phyloP scores from a whole-genome alignment of 2,113 vertebrate genomes.

The Halichoeres trimaculatus region DNA sequence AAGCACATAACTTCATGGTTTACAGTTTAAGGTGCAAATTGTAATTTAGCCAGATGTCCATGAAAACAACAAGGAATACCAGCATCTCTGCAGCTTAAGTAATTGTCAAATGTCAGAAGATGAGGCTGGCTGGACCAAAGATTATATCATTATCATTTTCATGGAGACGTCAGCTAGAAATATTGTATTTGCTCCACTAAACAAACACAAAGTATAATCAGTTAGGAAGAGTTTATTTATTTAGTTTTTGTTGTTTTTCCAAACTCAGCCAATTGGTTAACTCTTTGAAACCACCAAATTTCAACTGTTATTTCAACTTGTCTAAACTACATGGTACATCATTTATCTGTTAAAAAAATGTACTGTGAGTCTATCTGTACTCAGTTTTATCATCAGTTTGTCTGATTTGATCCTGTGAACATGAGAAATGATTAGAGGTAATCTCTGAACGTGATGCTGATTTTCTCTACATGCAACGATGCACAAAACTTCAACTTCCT shows the following conservation, averaged over 20 bases:
- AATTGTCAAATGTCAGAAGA: conserved; percentile 6
- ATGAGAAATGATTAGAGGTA: too few species aligned
- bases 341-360: too few species aligned
- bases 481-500: too few species aligned
- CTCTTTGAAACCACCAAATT: background rate
- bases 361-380: too few species aligned
- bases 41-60: background rate
- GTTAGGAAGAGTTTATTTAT: too few species aligned
- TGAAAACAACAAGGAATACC: background rate
- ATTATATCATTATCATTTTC: too few species aligned
- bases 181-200: conserved; percentile 25
- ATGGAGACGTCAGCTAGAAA: conserved; percentile 6
- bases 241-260: too few species aligned
- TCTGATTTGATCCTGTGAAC: conserved; percentile 19
- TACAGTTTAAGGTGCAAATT: background rate
- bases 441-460: too few species aligned
- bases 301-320: background rate
- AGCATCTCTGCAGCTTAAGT: background rate
- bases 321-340: too few species aligned
- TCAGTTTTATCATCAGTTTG: too few species aligned
- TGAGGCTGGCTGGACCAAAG: background rate
- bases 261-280: conserved; percentile 12
- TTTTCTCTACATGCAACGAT: too few species aligned
- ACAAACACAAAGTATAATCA: conserved; percentile 5
- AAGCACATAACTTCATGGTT: background rate